Conservation (phyloP, 2,797 vertebrate genomes). For the Amphiprion clarkii region DNA sequence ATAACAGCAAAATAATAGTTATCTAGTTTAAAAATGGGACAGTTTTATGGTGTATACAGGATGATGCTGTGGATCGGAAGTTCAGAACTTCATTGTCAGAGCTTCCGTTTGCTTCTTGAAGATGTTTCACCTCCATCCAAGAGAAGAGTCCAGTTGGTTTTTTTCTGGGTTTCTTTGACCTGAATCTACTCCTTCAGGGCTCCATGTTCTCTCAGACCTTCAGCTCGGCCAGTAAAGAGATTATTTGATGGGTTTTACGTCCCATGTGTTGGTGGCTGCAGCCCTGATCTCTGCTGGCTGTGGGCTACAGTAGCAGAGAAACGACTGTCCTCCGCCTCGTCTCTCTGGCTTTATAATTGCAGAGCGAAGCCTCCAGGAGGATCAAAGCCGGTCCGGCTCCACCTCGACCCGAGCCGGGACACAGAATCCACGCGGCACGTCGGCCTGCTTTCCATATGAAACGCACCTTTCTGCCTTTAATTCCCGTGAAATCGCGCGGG, state of each 20-base stretch:
- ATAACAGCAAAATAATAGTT: no score
- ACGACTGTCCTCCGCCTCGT: slow-evolving; percentile 58
- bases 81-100: no score
- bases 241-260: slow-evolving; percentile 57
- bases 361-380: slow-evolving; percentile 70
- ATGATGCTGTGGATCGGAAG: no score
- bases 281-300: slow-evolving; percentile 44
- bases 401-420: slow-evolving; percentile 55
- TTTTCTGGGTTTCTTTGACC: no score
- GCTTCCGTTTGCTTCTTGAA: no score
- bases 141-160: no score
- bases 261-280: slow-evolving; percentile 23
- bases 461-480: slow-evolving; percentile 79
- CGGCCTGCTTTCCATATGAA: slow-evolving; percentile 82
- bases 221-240: slow-evolving; percentile 42
- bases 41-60: no score
- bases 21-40: no score
- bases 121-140: no score
- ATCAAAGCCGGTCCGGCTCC: slow-evolving; percentile 77
- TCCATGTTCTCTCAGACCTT: slow-evolving; percentile 4
- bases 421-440: slow-evolving; percentile 49
- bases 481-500: slow-evolving; percentile 80
- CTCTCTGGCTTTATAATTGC: slow-evolving; percentile 76
- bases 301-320: slow-evolving; percentile 57
- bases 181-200: no score